Evolutionary conservation across 2,797 vertebrate genomes (phyloP).

Genomic region (Thamnophis elegans): DNA sequence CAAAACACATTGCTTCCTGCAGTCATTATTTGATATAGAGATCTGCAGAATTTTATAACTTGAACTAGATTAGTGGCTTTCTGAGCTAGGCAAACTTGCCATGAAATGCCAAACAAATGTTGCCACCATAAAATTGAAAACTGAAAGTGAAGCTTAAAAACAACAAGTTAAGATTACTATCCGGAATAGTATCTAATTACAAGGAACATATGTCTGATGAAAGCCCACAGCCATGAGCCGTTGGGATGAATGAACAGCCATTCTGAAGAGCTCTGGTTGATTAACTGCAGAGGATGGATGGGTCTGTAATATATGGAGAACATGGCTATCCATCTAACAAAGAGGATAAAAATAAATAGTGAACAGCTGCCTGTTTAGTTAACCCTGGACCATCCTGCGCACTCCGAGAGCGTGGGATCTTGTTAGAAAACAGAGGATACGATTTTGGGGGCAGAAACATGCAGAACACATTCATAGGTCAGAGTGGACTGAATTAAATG

Average conservation of each 20-base stretch:
- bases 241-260: conserved; percentile 44
- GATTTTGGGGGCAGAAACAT: conserved; percentile 50
- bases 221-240: conserved; percentile 31
- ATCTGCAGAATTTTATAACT: neutral
- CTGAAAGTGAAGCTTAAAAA: conserved; percentile 31
- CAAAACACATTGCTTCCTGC: neutral
- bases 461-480: conserved; percentile 46
- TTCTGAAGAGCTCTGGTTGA: conserved; percentile 53
- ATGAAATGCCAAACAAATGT: neutral
- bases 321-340: conserved; percentile 60
- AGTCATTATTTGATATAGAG: neutral
- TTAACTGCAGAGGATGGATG: conserved; percentile 59
- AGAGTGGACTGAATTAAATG: conserved; percentile 54
- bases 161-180: conserved; percentile 24
- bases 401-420: conserved; percentile 47
- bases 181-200: conserved; percentile 12
- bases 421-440: conserved; percentile 12
- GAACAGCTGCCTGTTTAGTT: conserved; percentile 62
- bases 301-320: conserved; percentile 49
- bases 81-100: neutral
- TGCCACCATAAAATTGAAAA: neutral
- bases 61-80: neutral
- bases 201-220: conserved; percentile 26
- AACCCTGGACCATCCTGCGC: conserved; percentile 47
- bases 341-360: conserved; percentile 68